Conservation (phyloP, 2,113 vertebrate genomes). For the Meleagris gallopavo region DNA sequence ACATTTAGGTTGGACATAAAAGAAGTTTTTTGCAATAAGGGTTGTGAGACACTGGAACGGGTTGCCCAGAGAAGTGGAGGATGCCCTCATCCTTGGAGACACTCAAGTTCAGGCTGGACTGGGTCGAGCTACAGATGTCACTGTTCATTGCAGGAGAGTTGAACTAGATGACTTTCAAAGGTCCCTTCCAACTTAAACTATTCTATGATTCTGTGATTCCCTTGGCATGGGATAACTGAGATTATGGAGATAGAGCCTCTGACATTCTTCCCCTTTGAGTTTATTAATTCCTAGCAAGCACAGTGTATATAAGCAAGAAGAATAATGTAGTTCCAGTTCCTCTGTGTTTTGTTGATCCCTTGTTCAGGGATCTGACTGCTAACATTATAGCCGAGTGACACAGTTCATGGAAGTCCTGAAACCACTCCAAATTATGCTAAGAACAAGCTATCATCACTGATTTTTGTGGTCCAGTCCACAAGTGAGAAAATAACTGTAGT, state of each 20-base stretch:
- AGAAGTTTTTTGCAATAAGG: too few relatives aligned
- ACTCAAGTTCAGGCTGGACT: too few relatives aligned
- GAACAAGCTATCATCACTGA: background rate
- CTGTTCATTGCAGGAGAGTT: too few relatives aligned
- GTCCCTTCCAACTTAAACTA: too few relatives aligned
- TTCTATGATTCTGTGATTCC: background rate
- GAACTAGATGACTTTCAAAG: too few relatives aligned
- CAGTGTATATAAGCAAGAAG: background rate
- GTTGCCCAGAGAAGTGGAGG: too few relatives aligned
- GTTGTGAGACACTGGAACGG: too few relatives aligned
- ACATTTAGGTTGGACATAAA: too few relatives aligned
- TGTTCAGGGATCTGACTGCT: background rate
- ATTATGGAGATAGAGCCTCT: background rate
- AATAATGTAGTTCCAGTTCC: background rate
- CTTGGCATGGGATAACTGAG: background rate
- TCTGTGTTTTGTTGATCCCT: background rate
- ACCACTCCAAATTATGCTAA: background rate
- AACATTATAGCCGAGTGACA: background rate
- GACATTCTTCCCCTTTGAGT: background rate
- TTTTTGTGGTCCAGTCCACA: background rate
- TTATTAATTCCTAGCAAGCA: background rate
- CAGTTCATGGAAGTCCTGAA: background rate
- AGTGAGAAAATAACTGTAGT: background rate
- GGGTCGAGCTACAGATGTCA: too few relatives aligned
- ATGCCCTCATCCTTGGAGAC: too few relatives aligned